Base-by-base conservation (phyloP, 2,797 vertebrate genomes). In the Aphelocoma californica region DNA sequence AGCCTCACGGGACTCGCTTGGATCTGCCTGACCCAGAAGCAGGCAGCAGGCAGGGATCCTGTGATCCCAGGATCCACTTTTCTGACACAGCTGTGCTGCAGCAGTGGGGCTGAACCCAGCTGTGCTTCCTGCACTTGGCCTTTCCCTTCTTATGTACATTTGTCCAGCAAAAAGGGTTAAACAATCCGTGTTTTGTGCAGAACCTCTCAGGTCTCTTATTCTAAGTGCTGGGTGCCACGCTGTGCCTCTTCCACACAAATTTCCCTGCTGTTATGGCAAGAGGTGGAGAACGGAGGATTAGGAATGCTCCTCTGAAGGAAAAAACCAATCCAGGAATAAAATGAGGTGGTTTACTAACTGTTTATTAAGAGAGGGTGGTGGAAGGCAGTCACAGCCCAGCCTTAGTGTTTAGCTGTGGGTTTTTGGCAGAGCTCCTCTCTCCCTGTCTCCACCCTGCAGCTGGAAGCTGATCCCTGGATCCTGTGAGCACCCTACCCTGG, bases 141-240 rank as follows among this genome's bases (percentile, higher is more conserved):
- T 58, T 75, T 11, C 62, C 31, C 5, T 79, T 24, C 44, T 26
- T 26, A 25, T 1, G 2, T 58, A 48, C 2, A 29, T 60, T 80
- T 73, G 62, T 58, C 40, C 57, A 58, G 47, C 3, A 34, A 75
- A 91, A 44, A 53, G 11, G 36, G 57, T 58, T 69, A 77, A 92
- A 53, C 2, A 9, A 32, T 36, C 54, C 2, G 3, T 15, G 8
- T 91, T 74, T 81, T 80, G 23, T 29, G 15, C 34, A 65, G 45
- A 67, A 58, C 3, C 40, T 88, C 26, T 86, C 1, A 0, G 14
- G 3, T 38, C 18, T 28, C 54, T 61, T 48, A 12, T 26, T 62
- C 36, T 5, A 8, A 50, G 26, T 0, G 0, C 31, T 47, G 54
- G 38, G 7, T 50, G 34, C 42, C 21, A 48, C 0, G 0, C 13